phyloP scores from a whole-genome alignment of 2,888 invertebrate species.

The Lutraria lutraria region DNA sequence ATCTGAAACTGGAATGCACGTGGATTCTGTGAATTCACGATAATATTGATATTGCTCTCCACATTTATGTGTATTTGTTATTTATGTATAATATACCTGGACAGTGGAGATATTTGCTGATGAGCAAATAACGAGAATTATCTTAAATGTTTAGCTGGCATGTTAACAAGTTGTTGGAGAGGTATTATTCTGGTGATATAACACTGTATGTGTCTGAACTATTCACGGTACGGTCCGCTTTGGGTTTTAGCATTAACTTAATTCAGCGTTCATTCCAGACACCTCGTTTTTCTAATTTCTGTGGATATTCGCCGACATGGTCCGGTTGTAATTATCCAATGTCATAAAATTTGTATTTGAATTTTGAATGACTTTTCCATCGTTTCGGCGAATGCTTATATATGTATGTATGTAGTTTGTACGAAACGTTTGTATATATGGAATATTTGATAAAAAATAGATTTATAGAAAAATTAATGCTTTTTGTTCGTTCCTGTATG shows the following conservation, averaged over 20 bases:
- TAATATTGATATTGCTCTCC: neutral
- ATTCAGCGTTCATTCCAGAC: neutral
- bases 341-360: too few relatives aligned
- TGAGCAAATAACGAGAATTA: neutral
- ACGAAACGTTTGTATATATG: too few relatives aligned
- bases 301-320: neutral
- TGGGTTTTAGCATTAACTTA: slow-evolving; percentile 5
- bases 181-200: neutral
- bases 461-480: too few relatives aligned
- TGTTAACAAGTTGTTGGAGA: neutral
- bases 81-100: neutral
- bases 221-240: neutral
- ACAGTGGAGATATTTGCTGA: slow-evolving; percentile 1
- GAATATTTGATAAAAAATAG: too few relatives aligned
- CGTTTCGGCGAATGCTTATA: too few relatives aligned
- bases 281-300: neutral
- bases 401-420: too few relatives aligned
- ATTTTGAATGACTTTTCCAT: too few relatives aligned
- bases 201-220: neutral
- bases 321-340: neutral
- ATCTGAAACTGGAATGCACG: neutral
- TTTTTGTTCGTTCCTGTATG: too few relatives aligned
- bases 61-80: neutral
- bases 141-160: neutral
- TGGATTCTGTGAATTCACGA: neutral